phyloP scores from a whole-genome alignment of 1,140 invertebrate species.

The Brachionus plicatilis region DNA sequence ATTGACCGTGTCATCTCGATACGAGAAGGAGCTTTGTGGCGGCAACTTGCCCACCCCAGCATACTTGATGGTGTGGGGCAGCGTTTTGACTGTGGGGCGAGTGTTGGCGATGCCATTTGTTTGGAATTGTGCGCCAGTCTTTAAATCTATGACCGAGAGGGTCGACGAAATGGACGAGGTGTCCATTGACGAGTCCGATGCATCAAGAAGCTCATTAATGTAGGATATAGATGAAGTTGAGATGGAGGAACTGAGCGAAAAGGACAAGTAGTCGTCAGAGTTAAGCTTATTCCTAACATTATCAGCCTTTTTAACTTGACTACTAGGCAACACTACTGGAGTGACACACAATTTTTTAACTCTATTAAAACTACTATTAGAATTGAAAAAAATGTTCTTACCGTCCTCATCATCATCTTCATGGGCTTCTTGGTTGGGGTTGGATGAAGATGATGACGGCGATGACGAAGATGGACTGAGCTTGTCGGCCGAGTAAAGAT shows the following conservation, averaged over 20 bases:
- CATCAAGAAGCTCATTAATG: background rate
- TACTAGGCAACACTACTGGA: background rate
- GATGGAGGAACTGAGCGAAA: slow-evolving; percentile 15
- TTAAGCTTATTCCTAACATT: background rate
- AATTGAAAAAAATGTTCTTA: slow-evolving; percentile 17
- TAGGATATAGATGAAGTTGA: slow-evolving; percentile 15
- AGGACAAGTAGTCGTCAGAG: background rate
- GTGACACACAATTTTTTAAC: background rate
- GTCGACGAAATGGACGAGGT: background rate
- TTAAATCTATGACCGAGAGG: background rate
- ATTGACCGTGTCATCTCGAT: background rate
- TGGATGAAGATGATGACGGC: background rate
- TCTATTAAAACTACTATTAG: slow-evolving; percentile 23
- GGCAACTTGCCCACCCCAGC: background rate
- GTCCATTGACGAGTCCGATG: background rate
- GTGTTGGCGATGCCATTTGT: background rate
- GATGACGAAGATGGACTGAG: slow-evolving; percentile 1
- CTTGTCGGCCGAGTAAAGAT: background rate
- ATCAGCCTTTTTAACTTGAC: background rate
- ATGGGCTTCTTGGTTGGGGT: background rate
- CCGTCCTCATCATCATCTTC: slow-evolving; percentile 24
- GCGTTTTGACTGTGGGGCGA: background rate
- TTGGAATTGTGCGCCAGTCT: background rate
- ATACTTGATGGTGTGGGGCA: slow-evolving; percentile 1
- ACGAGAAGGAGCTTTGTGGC: background rate